A percentile compares a stretch with the other conserved stretches of the same genome.
These are phyloP conservation scores for Epizoanthus ramosus DNA, from an alignment of 92 coral and sea anemone genomes.

Conservation along the genomic window DNA sequence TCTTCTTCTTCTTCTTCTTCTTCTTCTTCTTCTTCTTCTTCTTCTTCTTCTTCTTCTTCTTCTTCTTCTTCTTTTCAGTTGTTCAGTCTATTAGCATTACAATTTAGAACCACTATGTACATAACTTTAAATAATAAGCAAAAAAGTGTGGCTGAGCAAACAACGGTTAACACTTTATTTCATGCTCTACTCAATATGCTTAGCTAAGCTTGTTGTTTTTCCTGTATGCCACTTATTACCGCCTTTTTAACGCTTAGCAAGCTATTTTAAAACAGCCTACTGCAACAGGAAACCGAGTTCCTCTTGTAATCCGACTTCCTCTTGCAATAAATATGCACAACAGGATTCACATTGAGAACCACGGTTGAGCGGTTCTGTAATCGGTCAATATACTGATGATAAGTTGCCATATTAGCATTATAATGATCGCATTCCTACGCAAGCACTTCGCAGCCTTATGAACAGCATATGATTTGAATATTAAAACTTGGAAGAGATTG, in stretches of 20 bases:
- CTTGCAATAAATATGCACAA: too few species aligned
- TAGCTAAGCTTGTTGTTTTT: too few species aligned
- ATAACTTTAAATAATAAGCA: neutral
- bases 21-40: neutral
- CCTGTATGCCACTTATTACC: too few species aligned
- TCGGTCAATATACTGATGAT: neutral
- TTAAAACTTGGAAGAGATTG: neutral
- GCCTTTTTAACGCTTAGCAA: too few species aligned
- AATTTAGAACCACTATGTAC: neutral
- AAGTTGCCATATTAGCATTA: conserved; percentile 4
- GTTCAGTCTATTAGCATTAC: too few species aligned
- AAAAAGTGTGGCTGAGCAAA: neutral
- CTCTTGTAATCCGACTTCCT: too few species aligned
- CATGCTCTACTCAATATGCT: too few species aligned
- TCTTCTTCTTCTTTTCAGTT: neutral
- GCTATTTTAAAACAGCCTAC: too few species aligned
- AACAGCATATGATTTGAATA: conserved; percentile 43
- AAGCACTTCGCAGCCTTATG: conserved; percentile 23
- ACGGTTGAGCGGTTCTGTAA: conserved; percentile 1
- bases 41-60: neutral
- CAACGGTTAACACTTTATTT: neutral
- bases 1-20: neutral
- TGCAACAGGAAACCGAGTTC: too few species aligned
- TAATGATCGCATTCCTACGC: conserved; percentile 29
- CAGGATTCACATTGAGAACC: too few species aligned